Evolutionary conservation across 2,113 vertebrate species (phyloP).

Genomic region (Butorides virescens): DNA sequence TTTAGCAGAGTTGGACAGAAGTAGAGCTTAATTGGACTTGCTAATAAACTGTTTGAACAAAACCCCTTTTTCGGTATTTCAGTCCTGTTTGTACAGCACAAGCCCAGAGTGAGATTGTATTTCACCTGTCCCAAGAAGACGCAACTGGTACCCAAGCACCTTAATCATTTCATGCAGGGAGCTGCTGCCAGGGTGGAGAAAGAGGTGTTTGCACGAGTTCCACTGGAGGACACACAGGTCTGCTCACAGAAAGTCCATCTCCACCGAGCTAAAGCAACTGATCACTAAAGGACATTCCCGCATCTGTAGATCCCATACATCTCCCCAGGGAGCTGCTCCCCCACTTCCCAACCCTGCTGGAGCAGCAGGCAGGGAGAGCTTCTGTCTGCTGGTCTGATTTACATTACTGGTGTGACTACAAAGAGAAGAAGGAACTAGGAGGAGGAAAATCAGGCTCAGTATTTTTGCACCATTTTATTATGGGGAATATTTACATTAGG

Average conservation of each 20-base stretch:
- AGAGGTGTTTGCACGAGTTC: neutral
- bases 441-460: neutral
- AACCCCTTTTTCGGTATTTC: neutral
- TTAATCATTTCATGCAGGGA: accelerated
- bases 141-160: neutral
- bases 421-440: neutral
- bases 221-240: accelerated
- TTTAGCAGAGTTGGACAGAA: neutral
- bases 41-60: neutral
- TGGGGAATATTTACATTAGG: neutral
- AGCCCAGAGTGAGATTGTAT: neutral
- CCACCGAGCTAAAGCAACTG: neutral
- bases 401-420: neutral
- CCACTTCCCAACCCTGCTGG: neutral
- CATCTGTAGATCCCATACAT: accelerated
- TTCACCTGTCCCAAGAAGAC: neutral
- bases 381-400: neutral
- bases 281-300: accelerated
- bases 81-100: neutral
- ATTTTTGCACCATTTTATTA: neutral
- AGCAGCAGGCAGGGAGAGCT: neutral
- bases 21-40: neutral
- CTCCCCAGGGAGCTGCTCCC: neutral
- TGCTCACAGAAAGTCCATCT: neutral
- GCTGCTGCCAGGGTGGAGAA: neutral